These are phyloP conservation scores for Drosophila mimica DNA, from an alignment of 2,888 invertebrate species.

Conservation along the genomic window DNA sequence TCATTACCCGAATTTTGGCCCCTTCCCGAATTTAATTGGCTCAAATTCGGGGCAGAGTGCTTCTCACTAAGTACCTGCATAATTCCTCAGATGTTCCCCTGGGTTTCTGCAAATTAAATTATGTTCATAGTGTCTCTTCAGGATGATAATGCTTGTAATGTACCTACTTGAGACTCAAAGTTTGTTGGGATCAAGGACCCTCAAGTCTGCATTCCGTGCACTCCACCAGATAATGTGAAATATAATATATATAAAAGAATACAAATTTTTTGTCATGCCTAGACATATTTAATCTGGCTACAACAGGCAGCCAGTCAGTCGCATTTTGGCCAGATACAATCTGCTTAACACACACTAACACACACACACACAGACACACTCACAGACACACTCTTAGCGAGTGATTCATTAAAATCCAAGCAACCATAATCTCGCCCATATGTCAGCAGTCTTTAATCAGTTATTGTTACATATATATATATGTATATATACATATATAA, in stretches of 20 bases:
- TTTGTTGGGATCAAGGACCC: background rate
- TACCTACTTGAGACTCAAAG: background rate
- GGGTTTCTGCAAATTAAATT: background rate
- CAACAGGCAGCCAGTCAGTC: slow-evolving; percentile 27
- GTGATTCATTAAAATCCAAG: slow-evolving; percentile 33
- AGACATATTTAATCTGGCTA: slow-evolving; percentile 34
- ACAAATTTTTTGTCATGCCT: background rate
- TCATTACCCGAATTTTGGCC: background rate
- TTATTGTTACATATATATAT: slow-evolving; percentile 53
- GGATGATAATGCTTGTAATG: background rate
- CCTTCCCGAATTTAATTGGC: background rate
- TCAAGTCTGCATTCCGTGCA: slow-evolving; percentile 2
- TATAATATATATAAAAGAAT: background rate
- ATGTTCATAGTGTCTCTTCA: background rate
- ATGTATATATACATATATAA: slow-evolving; percentile 23
- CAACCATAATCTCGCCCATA: slow-evolving; percentile 41
- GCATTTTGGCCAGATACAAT: slow-evolving; percentile 32
- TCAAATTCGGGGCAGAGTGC: background rate
- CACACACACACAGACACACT: too few species aligned
- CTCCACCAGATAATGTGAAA: background rate
- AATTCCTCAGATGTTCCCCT: background rate
- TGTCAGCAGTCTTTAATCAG: slow-evolving; percentile 69
- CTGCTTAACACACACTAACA: slow-evolving; percentile 13
- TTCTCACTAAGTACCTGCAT: background rate
- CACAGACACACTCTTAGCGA: slow-evolving; percentile 2